Conservation (phyloP, 2,888 invertebrate species). For the Drosophila yooni region DNA sequence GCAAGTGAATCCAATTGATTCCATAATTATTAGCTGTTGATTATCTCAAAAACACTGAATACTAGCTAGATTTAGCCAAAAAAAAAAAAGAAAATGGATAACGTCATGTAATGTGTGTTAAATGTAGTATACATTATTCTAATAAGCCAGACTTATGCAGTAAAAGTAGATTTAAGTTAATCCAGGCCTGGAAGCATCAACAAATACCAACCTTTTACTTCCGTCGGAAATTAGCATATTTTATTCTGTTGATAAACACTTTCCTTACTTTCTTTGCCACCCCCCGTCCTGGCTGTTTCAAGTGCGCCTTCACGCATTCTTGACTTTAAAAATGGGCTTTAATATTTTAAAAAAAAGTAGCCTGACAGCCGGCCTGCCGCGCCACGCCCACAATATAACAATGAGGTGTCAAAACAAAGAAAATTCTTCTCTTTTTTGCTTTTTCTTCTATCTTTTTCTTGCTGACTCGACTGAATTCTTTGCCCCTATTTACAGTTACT, state of each 20-base stretch:
- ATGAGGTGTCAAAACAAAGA: slow-evolving; percentile 80
- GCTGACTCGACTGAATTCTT: slow-evolving; percentile 67
- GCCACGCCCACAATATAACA: slow-evolving; percentile 36
- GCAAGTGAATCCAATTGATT: not conserved
- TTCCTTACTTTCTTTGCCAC: not conserved
- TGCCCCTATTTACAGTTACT: slow-evolving; percentile 51
- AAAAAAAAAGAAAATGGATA: not conserved
- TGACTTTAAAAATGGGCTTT: slow-evolving; percentile 41
- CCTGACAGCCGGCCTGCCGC: slow-evolving; percentile 9
- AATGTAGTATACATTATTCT: not conserved
- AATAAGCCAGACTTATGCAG: not conserved
- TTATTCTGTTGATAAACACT: slow-evolving; percentile 5
- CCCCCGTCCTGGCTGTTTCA: not conserved
- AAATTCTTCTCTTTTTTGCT: slow-evolving; percentile 49
- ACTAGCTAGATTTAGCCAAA: not conserved
- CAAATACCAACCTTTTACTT: not conserved
- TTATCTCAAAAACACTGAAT: not conserved
- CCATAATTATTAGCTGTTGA: not conserved
- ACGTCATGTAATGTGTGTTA: not conserved
- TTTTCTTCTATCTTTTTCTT: slow-evolving; percentile 28
- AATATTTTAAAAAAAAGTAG: slow-evolving; percentile 37
- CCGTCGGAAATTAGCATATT: slow-evolving; percentile 7
- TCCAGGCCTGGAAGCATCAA: not conserved
- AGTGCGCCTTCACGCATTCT: slow-evolving; percentile 1
- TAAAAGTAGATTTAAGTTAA: not conserved